Conservation (phyloP, 1,140 invertebrate species). For the Tribolium castaneum region DNA sequence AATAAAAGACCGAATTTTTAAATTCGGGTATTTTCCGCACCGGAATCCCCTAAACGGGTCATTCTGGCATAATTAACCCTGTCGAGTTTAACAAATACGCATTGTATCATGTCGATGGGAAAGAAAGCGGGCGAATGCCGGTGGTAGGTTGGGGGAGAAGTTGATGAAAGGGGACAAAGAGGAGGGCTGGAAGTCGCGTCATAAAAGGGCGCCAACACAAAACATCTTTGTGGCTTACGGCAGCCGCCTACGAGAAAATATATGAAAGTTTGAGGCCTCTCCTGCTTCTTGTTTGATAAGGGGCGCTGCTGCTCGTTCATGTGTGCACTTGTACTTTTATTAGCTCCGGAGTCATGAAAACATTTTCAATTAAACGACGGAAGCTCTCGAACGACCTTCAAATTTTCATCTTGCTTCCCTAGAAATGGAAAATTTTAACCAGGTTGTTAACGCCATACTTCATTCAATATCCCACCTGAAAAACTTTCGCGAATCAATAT, state of each 20-base stretch:
- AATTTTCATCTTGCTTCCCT: conserved; percentile 24
- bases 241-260: conserved; percentile 30
- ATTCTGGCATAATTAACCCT: conserved; percentile 21
- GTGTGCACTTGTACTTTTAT: conserved; percentile 40
- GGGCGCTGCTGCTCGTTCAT: conserved; percentile 22
- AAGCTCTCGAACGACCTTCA: conserved; percentile 22
- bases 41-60: conserved; percentile 16
- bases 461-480: not conserved
- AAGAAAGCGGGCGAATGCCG: conserved; percentile 7
- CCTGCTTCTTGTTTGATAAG: conserved; percentile 33
- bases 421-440: not conserved
- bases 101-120: conserved; percentile 14
- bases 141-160: conserved; percentile 17
- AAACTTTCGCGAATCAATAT: no score
- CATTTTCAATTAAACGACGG: conserved; percentile 35
- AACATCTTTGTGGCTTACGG: conserved; percentile 32
- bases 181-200: conserved; percentile 22
- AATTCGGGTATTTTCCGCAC: conserved; percentile 8
- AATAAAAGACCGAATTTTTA: not conserved
- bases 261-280: conserved; percentile 37
- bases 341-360: conserved; percentile 29
- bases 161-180: conserved; percentile 28
- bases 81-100: not conserved
- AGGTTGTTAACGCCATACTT: not conserved
- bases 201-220: conserved; percentile 33